These are phyloP conservation scores for Pollenia angustigena DNA, from an alignment of 2,888 invertebrate genomes.

Conservation along the genomic window DNA sequence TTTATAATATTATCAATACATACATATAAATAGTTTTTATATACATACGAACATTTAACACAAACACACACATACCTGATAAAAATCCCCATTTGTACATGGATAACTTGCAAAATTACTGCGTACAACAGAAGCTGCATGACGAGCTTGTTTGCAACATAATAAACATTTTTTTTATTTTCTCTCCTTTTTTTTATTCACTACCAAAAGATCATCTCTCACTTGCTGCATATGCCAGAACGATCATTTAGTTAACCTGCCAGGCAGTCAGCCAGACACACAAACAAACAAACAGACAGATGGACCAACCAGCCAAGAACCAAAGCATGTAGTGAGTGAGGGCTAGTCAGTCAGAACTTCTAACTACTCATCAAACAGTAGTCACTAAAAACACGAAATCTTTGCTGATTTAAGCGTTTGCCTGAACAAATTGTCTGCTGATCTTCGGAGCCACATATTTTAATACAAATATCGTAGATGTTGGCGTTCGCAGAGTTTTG, in stretches of 20 bases:
- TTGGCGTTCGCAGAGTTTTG: constrained; percentile 25
- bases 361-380: constrained; percentile 78
- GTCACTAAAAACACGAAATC: constrained; percentile 66
- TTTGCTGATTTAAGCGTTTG: constrained; percentile 51
- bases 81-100: constrained; percentile 55
- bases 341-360: constrained; percentile 38
- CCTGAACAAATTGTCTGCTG: constrained; percentile 67
- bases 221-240: constrained; percentile 53
- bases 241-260: constrained; percentile 42
- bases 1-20: constrained; percentile 60
- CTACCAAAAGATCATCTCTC: constrained; percentile 11
- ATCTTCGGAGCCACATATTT: constrained; percentile 18
- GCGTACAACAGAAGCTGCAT: constrained; percentile 84
- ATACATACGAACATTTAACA: neutral
- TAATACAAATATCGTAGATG: neutral
- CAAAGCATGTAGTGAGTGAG: neutral
- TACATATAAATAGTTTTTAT: neutral
- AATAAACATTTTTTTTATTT: constrained; percentile 48
- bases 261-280: constrained; percentile 28
- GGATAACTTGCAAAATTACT: constrained; percentile 83
- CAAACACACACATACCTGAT: neutral
- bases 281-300: constrained; percentile 14
- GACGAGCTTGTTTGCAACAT: constrained; percentile 76
- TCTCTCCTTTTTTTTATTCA: constrained; percentile 2
- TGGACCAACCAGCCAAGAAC: neutral